Evolutionary conservation across 2,113 vertebrate genomes (phyloP).

Genomic region (Leptobrachium ailaonicum): DNA sequence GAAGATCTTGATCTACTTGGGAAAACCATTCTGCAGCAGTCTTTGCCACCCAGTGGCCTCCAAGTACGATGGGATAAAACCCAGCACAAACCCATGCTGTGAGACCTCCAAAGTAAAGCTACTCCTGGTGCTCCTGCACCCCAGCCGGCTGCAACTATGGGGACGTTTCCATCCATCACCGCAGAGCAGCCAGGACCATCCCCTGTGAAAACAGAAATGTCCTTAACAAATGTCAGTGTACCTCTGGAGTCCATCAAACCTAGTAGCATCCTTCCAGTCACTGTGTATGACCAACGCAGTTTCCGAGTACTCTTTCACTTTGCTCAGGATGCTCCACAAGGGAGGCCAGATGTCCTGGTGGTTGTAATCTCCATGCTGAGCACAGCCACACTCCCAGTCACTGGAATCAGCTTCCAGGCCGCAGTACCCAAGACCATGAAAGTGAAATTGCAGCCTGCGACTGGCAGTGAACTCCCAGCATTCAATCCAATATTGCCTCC

Average conservation of each 20-base stretch:
- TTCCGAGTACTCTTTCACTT: slow-evolving; percentile 94
- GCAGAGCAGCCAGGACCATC: slow-evolving; percentile 54
- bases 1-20: slow-evolving; percentile 90
- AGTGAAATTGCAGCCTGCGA: slow-evolving; percentile 86
- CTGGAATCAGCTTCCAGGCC: slow-evolving; percentile 91
- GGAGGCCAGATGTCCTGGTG: slow-evolving; percentile 85
- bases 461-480: slow-evolving; percentile 84
- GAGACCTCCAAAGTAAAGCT: slow-evolving; percentile 87
- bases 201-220: slow-evolving; percentile 65
- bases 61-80: slow-evolving; percentile 96
- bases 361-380: slow-evolving; percentile 97
- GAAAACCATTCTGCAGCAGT: slow-evolving; percentile 89
- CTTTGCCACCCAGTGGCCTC: slow-evolving; percentile 85
- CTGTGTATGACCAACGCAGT: slow-evolving; percentile 90
- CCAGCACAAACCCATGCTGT: slow-evolving; percentile 79
- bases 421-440: slow-evolving; percentile 97
- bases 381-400: slow-evolving; percentile 84
- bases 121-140: slow-evolving; percentile 58
- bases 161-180: slow-evolving; percentile 51
- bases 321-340: slow-evolving; percentile 81
- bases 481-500: slow-evolving; percentile 94
- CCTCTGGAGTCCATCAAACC: slow-evolving; percentile 94
- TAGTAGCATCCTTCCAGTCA: slow-evolving; percentile 92
- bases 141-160: slow-evolving; percentile 52
- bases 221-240: slow-evolving; percentile 80